Conservation (phyloP, 2,113 vertebrate species). For the Panthera uncia region DNA sequence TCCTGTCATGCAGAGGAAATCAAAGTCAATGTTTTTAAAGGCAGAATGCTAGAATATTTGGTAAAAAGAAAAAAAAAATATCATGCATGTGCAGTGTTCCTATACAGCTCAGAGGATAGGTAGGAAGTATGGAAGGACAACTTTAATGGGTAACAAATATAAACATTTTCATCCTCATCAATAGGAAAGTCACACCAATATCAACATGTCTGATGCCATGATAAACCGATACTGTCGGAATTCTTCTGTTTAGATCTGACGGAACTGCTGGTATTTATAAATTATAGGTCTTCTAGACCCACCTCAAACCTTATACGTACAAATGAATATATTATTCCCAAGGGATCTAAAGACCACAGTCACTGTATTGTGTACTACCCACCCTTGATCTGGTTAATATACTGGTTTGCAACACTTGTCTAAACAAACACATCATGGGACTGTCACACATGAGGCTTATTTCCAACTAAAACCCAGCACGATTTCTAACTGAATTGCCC, state of each 20-base stretch:
- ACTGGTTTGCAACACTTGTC: not conserved
- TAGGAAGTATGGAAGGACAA: conserved; percentile 14
- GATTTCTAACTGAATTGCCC: conserved; percentile 9
- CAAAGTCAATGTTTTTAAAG: conserved; percentile 60
- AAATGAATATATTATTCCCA: not conserved
- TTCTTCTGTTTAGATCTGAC: not conserved
- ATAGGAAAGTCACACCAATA: not conserved
- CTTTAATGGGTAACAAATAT: conserved; percentile 1
- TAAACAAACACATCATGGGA: not conserved
- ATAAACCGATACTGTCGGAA: not conserved
- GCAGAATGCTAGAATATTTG: conserved; percentile 61
- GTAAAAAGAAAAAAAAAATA: not conserved
- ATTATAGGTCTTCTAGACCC: not conserved
- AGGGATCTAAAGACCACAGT: not conserved
- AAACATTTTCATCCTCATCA: not conserved
- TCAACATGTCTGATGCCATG: not conserved
- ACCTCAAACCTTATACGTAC: not conserved
- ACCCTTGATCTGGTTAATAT: not conserved
- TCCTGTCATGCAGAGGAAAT: conserved; percentile 66
- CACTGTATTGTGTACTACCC: not conserved
- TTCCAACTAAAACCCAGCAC: not conserved
- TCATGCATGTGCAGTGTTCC: not conserved
- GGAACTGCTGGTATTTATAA: not conserved
- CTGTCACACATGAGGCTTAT: not conserved
- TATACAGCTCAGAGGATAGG: not conserved